Percentiles rank a stretch among this genome's conserved stretches.
Evolutionary conservation across 2,888 invertebrate genomes (phyloP).

Genomic region (Lacanobia oleracea): DNA sequence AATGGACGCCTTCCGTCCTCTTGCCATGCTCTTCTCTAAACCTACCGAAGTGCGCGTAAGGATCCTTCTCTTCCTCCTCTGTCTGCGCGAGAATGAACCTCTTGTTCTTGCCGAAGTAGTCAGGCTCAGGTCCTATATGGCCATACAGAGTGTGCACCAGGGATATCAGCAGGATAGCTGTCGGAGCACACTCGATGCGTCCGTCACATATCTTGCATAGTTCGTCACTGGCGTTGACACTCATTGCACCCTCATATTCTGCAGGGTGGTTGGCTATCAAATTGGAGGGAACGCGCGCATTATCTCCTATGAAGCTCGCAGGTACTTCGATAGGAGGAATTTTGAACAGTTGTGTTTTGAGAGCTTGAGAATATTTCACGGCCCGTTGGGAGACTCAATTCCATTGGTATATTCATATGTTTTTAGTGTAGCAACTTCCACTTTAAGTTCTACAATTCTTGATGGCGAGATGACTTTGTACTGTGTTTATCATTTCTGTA

Average conservation of each 20-base stretch:
- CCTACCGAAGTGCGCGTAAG: constrained; percentile 62
- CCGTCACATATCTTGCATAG: constrained; percentile 87
- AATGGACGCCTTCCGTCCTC: constrained; percentile 34
- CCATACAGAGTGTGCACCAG: constrained; percentile 86
- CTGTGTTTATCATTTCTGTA: constrained; percentile 5
- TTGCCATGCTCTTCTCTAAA: constrained; percentile 46
- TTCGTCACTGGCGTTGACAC: constrained; percentile 83
- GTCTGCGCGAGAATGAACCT: constrained; percentile 29
- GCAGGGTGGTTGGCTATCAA: constrained; percentile 42
- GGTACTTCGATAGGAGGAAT: constrained; percentile 53
- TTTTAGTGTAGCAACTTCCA: neutral
- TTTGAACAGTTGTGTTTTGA: constrained; percentile 26
- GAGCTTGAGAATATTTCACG: constrained; percentile 3
- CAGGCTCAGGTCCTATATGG: constrained; percentile 81
- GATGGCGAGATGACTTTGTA: neutral
- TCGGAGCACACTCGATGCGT: constrained; percentile 86
- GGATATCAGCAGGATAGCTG: constrained; percentile 85
- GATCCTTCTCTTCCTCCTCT: constrained; percentile 28
- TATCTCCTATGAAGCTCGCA: constrained; percentile 28
- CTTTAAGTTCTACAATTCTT: neutral
- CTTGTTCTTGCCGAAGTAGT: constrained; percentile 79
- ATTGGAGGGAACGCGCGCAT: constrained; percentile 40
- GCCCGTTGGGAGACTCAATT: constrained; percentile 24
- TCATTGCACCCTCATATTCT: constrained; percentile 83
- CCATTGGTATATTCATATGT: constrained; percentile 52